Evolutionary conservation across 92 coral and sea anemone species (phyloP), one percentile per base, ranked within the genome.

Genomic region (Heteractis magnifica): DNA sequence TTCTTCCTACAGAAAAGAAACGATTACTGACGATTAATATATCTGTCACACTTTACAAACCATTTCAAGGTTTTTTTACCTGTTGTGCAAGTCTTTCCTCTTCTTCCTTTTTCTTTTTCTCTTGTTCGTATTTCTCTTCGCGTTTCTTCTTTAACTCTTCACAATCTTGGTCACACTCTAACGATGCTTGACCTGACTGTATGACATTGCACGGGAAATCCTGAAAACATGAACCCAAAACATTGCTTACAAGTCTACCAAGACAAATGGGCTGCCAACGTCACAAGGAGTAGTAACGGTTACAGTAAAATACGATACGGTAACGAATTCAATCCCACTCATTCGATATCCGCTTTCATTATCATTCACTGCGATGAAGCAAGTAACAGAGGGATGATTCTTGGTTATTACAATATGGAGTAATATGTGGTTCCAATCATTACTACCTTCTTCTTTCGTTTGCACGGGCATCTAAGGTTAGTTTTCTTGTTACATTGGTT

Each of bases 161-260:
- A 79, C 99, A 96, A 8, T 89, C 93, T 62, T 94, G 87, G 82
- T 96, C 95, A 82, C 99, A 96, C 52, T 89, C 90, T 79, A 96
- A 85, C 53, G 62, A 75, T 3, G 65, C 93, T 80, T 86, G 79
- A 70, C 89, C 92, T 6, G 60, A 62, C 83, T 90, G 96, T 16
- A 93, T 95, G 59, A 81, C 51, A 52, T 75, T 81, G 72, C 99
- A 96, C 26, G 94, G 97, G 79, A 90, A 95, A 72, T 95, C 98
- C 98, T 74, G 48, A 8, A 76, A 62, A 7, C 56, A 5, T 41
- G 44, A 41, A 70, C 7, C 16, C 50, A 18, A 76, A 34, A 34
- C 44, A 34, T 34, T 34, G 44, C 44, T 34, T 34, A 34, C 44
- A 26, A 26, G 26, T 26, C 26, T 26, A 26, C 26, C 26, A 26